Evolutionary conservation across 1,140 invertebrate species (phyloP).

Genomic region (Lerema accius): DNA sequence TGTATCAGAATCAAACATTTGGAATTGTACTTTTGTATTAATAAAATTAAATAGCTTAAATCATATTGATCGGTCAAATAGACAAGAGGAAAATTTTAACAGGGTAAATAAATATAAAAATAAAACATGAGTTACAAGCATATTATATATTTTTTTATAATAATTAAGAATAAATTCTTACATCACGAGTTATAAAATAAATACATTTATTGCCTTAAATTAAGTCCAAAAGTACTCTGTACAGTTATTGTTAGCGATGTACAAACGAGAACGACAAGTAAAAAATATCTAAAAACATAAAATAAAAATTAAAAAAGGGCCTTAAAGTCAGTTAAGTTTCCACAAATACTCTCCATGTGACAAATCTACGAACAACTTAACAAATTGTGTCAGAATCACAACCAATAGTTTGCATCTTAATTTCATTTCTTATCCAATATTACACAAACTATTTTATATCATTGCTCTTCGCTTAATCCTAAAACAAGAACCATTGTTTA

Average conservation of each 20-base stretch:
- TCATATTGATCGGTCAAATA: no score
- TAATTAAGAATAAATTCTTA: constrained; percentile 83
- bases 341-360: constrained; percentile 63
- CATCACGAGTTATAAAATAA: constrained; percentile 83
- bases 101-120: no score
- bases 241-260: constrained; percentile 82
- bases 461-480: constrained; percentile 81
- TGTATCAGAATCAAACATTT: no score
- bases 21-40: no score
- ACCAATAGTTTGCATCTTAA: constrained; percentile 83
- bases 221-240: constrained; percentile 82
- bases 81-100: no score
- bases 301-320: constrained; percentile 66
- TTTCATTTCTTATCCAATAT: constrained; percentile 79
- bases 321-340: constrained; percentile 74
- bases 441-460: constrained; percentile 82
- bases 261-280: constrained; percentile 79
- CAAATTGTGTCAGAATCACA: constrained; percentile 82
- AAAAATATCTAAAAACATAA: constrained; percentile 75
- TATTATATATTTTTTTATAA: constrained; percentile 82
- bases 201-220: constrained; percentile 83
- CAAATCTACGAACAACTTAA: constrained; percentile 79
- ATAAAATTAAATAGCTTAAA: no score
- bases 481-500: constrained; percentile 82
- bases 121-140: constrained; percentile 79